Conservation (phyloP, 2,888 invertebrate species). For the Ctenicera cuprea region DNA sequence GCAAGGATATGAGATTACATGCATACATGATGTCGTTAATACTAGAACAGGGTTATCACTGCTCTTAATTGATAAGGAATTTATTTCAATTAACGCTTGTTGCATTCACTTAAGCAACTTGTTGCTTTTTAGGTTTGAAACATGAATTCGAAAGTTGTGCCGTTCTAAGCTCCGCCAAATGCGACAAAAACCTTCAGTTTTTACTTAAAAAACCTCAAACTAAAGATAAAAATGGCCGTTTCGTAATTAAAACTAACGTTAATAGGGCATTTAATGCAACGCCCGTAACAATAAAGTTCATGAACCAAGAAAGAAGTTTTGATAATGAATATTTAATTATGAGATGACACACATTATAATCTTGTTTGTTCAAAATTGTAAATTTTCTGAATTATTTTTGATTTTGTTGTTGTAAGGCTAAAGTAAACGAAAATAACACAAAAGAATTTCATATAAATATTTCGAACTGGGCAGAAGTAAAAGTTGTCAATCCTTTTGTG, state of each 20-base stretch:
- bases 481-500: not conserved
- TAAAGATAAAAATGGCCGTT: not conserved
- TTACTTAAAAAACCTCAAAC: not conserved
- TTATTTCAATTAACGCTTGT: conserved; percentile 33
- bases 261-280: conserved; percentile 27
- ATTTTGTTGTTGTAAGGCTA: no score
- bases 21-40: conserved; percentile 1
- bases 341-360: no score
- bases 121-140: not conserved
- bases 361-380: not conserved
- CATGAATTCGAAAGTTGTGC: not conserved
- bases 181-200: not conserved
- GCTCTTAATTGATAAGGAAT: conserved; percentile 36
- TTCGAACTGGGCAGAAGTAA: not conserved
- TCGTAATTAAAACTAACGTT: not conserved
- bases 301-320: conserved; percentile 41
- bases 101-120: conserved; percentile 19
- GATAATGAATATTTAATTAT: conserved; percentile 5
- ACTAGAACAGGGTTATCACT: conserved; percentile 15
- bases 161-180: not conserved
- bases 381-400: not conserved
- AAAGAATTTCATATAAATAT: not conserved
- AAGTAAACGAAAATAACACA: not conserved
- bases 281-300: conserved; percentile 28
- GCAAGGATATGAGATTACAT: conserved; percentile 10